A percentile compares a stretch with the other conserved stretches of the same genome.
phyloP scores from a whole-genome alignment of 2,888 invertebrate species.

The Platycnemis pennipes region DNA sequence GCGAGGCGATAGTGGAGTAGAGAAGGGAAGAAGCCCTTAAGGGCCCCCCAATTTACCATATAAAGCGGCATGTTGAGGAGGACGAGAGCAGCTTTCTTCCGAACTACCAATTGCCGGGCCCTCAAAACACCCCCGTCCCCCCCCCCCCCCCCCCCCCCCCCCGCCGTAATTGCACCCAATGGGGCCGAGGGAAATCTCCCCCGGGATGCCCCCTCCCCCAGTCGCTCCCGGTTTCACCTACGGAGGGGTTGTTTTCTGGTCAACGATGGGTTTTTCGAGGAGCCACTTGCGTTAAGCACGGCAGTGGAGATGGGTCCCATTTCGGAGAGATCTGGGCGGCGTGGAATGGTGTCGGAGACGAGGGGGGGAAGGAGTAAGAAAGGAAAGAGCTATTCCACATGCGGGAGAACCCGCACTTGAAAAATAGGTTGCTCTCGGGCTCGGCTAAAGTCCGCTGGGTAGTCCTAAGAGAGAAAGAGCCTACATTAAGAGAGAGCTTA shows the following conservation, averaged over 20 bases:
- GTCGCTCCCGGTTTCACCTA: conserved; percentile 16
- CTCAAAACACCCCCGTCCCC: not conserved
- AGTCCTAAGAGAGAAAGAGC: not conserved
- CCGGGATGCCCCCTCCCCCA: not conserved
- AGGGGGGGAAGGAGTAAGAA: not conserved
- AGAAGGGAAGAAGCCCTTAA: not conserved
- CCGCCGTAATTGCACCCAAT: conserved; percentile 8
- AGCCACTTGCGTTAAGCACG: not conserved
- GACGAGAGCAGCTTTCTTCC: not conserved
- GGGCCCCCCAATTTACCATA: not conserved
- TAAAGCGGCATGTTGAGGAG: not conserved
- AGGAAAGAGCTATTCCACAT: not conserved
- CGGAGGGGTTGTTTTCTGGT: not conserved
- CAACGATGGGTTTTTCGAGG: not conserved
- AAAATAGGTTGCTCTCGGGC: not conserved
- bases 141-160: not conserved
- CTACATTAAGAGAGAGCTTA: not conserved
- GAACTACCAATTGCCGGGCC: not conserved
- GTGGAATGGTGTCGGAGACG: not conserved
- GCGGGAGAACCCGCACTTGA: not conserved
- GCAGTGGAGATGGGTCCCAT: not conserved
- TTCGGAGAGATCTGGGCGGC: not conserved
- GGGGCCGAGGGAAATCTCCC: not conserved
- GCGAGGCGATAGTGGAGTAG: not conserved
- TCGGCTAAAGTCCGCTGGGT: not conserved